Conservation (phyloP, 2,888 invertebrate genomes). For the Cephus spinipes region DNA sequence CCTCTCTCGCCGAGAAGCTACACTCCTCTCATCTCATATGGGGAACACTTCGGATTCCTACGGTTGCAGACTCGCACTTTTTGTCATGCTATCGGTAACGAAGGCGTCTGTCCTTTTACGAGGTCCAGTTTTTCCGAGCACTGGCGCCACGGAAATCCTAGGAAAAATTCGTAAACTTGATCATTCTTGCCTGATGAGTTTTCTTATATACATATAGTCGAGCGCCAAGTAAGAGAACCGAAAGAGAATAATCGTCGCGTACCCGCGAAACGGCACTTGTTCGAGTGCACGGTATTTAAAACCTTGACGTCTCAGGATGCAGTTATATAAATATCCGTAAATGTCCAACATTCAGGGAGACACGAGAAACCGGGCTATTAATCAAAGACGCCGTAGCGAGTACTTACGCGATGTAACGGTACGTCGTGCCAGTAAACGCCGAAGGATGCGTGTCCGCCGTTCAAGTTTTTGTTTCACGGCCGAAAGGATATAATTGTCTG, state of each 20-base stretch:
- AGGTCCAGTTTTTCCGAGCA: neutral
- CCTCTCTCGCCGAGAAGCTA: neutral
- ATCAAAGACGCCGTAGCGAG: constrained; percentile 54
- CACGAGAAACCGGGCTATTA: constrained; percentile 52
- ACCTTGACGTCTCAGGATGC: constrained; percentile 11
- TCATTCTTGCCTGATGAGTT: neutral
- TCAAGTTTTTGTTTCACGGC: constrained; percentile 56
- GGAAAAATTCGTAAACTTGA: neutral
- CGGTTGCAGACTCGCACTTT: neutral
- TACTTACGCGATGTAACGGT: constrained; percentile 57
- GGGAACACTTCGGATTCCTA: neutral
- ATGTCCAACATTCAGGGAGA: constrained; percentile 50
- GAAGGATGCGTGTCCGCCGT: constrained; percentile 37
- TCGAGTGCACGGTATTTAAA: neutral
- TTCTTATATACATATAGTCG: neutral
- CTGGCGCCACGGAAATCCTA: neutral
- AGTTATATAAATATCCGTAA: constrained; percentile 58
- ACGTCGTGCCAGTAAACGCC: constrained; percentile 43
- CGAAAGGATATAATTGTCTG: constrained; percentile 38
- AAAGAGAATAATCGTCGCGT: neutral
- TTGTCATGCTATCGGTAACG: neutral
- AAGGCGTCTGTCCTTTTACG: neutral
- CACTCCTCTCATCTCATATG: neutral
- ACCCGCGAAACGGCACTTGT: neutral
- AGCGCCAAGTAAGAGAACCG: neutral